These are phyloP conservation scores for Drosophila putrida DNA, from an alignment of 2,888 invertebrate genomes.

Conservation along the genomic window DNA sequence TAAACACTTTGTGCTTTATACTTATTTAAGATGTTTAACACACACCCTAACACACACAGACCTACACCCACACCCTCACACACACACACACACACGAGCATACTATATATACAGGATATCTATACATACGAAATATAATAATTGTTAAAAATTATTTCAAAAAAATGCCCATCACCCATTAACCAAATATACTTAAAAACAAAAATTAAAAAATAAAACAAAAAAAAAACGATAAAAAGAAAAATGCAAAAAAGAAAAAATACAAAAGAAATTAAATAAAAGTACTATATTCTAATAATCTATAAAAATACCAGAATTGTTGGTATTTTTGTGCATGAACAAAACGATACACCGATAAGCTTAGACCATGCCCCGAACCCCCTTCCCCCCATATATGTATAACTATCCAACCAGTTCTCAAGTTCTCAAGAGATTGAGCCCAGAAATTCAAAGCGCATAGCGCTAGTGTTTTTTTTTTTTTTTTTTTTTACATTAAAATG, in stretches of 20 bases:
- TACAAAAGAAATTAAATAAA: conserved; percentile 2
- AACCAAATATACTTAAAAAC: conserved; percentile 21
- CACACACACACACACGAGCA: neutral
- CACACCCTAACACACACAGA: neutral
- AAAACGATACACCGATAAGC: conserved; percentile 67
- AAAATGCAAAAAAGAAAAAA: neutral
- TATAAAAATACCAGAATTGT: conserved; percentile 20
- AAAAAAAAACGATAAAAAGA: neutral
- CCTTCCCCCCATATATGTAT: neutral
- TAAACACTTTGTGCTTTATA: conserved; percentile 79
- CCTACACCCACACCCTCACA: neutral
- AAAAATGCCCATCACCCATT: conserved; percentile 19
- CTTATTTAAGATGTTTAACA: conserved; percentile 63
- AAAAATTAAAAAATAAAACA: neutral
- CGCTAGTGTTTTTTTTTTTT: conserved; percentile 27
- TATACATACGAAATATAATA: conserved; percentile 10
- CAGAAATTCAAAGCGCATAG: conserved; percentile 43
- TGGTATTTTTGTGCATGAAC: conserved; percentile 57
- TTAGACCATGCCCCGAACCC: conserved; percentile 40
- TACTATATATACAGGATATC: conserved; percentile 13
- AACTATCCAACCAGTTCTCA: conserved; percentile 2
- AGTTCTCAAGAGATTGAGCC: conserved; percentile 11
- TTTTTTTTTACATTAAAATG: neutral
- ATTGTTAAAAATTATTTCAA: conserved; percentile 22
- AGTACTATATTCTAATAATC: conserved; percentile 2